phyloP scores from a whole-genome alignment of 2,113 vertebrate species.

The Ammodramus savannarum region DNA sequence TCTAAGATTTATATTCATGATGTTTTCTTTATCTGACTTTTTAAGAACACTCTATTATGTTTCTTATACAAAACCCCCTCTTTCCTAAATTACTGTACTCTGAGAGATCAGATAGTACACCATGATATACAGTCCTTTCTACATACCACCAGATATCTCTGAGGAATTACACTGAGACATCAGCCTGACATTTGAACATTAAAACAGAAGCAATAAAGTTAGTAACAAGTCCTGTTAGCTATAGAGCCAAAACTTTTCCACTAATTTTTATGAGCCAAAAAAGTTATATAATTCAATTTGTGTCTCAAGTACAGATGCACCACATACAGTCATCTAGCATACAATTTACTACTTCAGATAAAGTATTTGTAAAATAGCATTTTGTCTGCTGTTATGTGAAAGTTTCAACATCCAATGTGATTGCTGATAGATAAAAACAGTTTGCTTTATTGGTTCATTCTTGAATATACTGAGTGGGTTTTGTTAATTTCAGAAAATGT shows the following conservation, averaged over 20 bases:
- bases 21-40: background rate
- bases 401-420: background rate
- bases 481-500: background rate
- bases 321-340: background rate
- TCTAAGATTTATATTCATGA: background rate
- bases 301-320: background rate
- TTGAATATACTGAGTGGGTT: background rate
- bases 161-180: background rate
- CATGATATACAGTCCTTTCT: background rate
- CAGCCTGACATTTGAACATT: background rate
- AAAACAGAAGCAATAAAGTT: background rate
- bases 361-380: background rate
- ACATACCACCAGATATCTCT: background rate
- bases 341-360: background rate
- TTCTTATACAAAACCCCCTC: background rate
- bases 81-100: background rate
- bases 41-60: rapidly evolving
- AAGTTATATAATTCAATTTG: background rate
- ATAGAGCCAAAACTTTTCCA: background rate
- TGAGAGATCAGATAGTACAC: background rate
- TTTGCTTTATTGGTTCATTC: background rate
- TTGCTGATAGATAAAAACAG: background rate
- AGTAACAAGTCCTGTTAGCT: background rate
- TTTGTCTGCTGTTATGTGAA: background rate
- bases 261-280: background rate